phyloP scores from a whole-genome alignment of 2,113 vertebrate species.

The Neogobius melanostomus region DNA sequence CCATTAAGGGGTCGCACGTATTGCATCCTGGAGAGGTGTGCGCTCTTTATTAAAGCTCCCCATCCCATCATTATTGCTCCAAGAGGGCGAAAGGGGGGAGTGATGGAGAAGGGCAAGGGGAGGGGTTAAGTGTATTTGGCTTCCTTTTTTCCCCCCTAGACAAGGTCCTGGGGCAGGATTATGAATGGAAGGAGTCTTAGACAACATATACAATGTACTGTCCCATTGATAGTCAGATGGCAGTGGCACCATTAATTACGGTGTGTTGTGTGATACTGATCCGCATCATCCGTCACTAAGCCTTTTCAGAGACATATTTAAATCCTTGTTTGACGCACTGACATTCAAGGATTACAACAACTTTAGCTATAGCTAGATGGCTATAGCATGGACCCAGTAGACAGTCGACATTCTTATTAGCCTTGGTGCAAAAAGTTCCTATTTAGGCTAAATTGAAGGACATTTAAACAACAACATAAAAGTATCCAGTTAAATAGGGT shows the following conservation, averaged over 20 bases:
- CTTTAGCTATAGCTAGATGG: neutral
- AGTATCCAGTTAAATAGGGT: too few relatives aligned
- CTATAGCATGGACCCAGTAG: neutral
- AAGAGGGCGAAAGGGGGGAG: conserved; percentile 45
- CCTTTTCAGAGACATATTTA: conserved; percentile 35
- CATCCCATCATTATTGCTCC: conserved; percentile 43
- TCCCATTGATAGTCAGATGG: conserved; percentile 15
- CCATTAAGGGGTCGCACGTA: conserved; percentile 46
- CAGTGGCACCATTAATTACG: conserved; percentile 18
- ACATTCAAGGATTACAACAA: neutral
- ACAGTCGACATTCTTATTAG: neutral
- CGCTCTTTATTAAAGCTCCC: conserved; percentile 55
- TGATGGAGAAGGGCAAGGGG: conserved; percentile 6
- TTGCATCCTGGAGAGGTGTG: conserved; percentile 30
- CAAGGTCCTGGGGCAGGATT: conserved; percentile 52
- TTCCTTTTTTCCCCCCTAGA: conserved; percentile 53
- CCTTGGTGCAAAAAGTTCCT: neutral
- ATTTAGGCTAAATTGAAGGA: too few relatives aligned
- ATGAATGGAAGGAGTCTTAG: conserved; percentile 35
- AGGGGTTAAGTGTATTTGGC: conserved; percentile 57
- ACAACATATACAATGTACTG: conserved; percentile 6
- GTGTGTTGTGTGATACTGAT: conserved; percentile 32
- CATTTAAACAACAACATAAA: too few relatives aligned
- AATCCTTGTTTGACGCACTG: conserved; percentile 25
- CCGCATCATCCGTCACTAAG: conserved; percentile 28